A percentile compares a stretch with the other conserved stretches of the same genome.
phyloP scores from a whole-genome alignment of 2,888 invertebrate species.

The Cryptocheilus praepositus region DNA sequence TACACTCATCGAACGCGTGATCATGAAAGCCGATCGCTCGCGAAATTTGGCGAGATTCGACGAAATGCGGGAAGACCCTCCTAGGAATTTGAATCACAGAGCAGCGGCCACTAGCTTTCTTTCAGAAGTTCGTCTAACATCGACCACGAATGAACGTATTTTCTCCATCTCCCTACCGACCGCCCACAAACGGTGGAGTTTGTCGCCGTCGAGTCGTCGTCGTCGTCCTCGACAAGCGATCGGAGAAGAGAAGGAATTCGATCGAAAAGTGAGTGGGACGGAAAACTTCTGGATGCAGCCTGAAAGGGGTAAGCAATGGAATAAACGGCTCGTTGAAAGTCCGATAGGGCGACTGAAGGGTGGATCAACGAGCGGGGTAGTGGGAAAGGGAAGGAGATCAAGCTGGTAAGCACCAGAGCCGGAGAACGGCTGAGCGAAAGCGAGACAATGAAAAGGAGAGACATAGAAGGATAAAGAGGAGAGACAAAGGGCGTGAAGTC shows the following conservation, averaged over 20 bases:
- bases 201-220: too few species aligned
- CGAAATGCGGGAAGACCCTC: too few species aligned
- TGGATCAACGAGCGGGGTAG: background rate
- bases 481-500: background rate
- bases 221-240: conserved; percentile 8
- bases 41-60: background rate
- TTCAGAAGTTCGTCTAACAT: background rate
- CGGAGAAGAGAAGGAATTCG: conserved; percentile 17
- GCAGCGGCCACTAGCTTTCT: conserved; percentile 16
- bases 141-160: conserved; percentile 18
- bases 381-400: background rate
- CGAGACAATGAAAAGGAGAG: background rate
- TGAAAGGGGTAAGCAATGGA: conserved; percentile 50
- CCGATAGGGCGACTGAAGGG: conserved; percentile 44
- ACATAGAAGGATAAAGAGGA: conserved; percentile 10
- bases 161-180: conserved; percentile 18
- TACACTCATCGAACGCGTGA: too few species aligned
- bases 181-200: conserved; percentile 10
- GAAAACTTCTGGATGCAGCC: conserved; percentile 4
- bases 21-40: background rate
- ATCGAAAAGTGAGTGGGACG: conserved; percentile 4
- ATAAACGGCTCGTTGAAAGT: conserved; percentile 64
- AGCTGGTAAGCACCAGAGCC: background rate
- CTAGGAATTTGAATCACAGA: conserved; percentile 27
- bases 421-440: too few species aligned